These are phyloP conservation scores for Petrocephalus zakoni DNA, from an alignment of 2,113 vertebrate species.

Conservation along the genomic window DNA sequence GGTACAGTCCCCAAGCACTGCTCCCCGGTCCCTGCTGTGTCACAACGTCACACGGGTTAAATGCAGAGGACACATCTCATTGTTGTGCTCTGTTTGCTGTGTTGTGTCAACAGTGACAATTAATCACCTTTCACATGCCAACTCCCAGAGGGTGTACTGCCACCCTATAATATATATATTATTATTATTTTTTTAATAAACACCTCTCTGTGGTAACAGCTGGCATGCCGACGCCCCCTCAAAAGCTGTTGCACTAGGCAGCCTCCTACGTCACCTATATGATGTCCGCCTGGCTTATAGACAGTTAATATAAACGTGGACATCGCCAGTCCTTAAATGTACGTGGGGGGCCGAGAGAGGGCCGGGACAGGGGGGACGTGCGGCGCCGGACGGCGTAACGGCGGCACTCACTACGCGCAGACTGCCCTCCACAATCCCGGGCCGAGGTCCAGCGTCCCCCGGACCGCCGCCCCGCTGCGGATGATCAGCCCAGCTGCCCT, in stretches of 20 bases:
- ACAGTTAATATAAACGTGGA: no score
- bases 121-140: no score
- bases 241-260: not conserved
- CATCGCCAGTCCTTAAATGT: not conserved
- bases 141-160: no score
- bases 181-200: no score
- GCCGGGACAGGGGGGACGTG: not conserved
- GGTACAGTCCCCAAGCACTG: no score
- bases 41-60: no score
- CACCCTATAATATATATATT: no score
- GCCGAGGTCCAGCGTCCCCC: slow-evolving; percentile 32
- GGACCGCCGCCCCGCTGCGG: slow-evolving; percentile 26
- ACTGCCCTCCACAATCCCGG: slow-evolving; percentile 43
- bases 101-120: no score
- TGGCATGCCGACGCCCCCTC: not conserved
- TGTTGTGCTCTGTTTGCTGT: no score
- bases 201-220: not conserved
- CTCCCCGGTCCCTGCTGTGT: no score
- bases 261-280: not conserved
- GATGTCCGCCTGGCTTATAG: not conserved
- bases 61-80: no score
- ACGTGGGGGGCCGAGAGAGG: not conserved
- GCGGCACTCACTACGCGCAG: slow-evolving; percentile 57
- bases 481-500: slow-evolving; percentile 36
- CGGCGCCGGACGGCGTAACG: not conserved